Conservation (phyloP, 2,113 vertebrate species). For the Ramphastos sulfuratus region DNA sequence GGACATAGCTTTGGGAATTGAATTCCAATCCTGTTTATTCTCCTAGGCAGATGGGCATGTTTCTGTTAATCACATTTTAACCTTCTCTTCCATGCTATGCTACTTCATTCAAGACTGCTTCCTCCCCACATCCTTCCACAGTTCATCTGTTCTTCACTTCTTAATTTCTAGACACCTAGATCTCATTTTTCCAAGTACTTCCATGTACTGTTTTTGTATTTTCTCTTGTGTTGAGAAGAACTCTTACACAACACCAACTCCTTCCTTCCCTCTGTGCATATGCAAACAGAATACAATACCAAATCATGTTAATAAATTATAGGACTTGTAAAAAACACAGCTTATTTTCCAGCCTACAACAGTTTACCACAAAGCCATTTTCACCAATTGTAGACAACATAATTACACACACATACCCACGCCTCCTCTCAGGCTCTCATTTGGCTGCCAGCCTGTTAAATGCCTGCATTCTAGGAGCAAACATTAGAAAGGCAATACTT, state of each 20-base stretch:
- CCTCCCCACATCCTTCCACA: not conserved
- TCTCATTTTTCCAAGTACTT: not conserved
- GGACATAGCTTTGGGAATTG: accelerated
- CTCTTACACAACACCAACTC: not conserved
- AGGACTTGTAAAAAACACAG: conserved; percentile 45
- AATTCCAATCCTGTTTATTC: not conserved
- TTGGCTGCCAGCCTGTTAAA: conserved; percentile 57
- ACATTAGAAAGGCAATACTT: conserved; percentile 35
- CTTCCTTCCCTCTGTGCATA: not conserved
- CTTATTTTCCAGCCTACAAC: conserved; percentile 49
- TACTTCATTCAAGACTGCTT: not conserved
- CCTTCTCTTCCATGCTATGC: not conserved
- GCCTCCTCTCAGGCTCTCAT: not conserved
- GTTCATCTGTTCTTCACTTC: not conserved
- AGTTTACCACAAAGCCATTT: conserved; percentile 57
- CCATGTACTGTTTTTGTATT: not conserved
- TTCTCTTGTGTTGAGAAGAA: not conserved
- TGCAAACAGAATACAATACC: not conserved
- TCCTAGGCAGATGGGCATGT: not conserved
- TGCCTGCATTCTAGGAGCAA: not conserved
- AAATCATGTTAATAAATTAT: conserved; percentile 56
- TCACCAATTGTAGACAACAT: conserved; percentile 47
- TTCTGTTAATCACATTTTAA: not conserved
- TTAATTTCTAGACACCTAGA: not conserved
- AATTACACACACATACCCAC: conserved; percentile 36